phyloP scores from a whole-genome alignment of 2,113 vertebrate species.

The Fulmarus glacialis region DNA sequence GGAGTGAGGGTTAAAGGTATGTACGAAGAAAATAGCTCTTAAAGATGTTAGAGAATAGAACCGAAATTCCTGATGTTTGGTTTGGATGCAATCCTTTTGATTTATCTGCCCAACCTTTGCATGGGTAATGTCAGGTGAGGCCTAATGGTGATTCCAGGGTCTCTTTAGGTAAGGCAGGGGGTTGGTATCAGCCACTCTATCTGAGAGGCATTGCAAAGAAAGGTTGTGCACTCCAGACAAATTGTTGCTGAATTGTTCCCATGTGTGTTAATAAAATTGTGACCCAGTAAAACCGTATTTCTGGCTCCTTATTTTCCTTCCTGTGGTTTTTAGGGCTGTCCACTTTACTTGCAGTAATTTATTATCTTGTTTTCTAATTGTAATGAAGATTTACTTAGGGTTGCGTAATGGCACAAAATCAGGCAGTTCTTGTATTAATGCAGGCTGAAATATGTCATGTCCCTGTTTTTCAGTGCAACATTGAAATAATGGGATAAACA shows the following conservation, averaged over 20 bases:
- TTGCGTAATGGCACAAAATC: background rate
- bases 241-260: background rate
- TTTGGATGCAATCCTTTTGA: background rate
- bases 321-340: background rate
- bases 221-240: accelerated
- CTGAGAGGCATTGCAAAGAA: background rate
- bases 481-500: background rate
- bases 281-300: background rate
- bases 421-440: background rate
- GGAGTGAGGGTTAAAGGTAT: background rate
- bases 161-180: background rate
- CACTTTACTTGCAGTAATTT: background rate
- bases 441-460: background rate
- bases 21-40: background rate
- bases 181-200: background rate
- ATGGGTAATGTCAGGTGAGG: background rate
- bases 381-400: background rate
- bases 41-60: background rate
- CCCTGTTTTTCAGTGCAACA: background rate
- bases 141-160: background rate
- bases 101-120: background rate
- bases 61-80: background rate
- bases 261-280: background rate
- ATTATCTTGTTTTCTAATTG: background rate
- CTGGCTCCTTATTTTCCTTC: slow-evolving; percentile 9